Base-by-base conservation (phyloP, 2,797 vertebrate genomes). In the Loris lydekkerianus region DNA sequence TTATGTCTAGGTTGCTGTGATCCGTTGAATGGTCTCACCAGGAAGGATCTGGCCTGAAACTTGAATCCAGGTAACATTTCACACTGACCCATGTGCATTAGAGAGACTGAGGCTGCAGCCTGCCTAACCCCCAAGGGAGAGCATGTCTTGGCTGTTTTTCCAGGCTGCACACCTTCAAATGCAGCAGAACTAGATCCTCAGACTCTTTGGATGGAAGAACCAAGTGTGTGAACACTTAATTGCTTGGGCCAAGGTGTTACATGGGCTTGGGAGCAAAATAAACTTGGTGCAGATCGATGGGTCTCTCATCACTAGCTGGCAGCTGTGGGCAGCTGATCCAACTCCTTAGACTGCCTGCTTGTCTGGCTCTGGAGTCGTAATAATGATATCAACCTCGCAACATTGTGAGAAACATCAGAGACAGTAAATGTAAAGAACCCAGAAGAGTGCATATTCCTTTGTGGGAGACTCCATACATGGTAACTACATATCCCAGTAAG, bases 211-310 rank as follows among this genome's bases (percentile, higher is more conserved):
- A 20, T 17, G 27, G n/a, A 75, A 89, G 76, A 92, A 58, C 10
- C 37, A 10, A 29, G 5, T 4, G 40, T 18, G 21, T 25, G 6
- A 63, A 49, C 34, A n/a, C 29, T 9, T 60, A 34, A 2, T 14
- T 25, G 20, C n/a, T 14, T 18, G 20, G 20, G 40, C 7, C 43
- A 25, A 11, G 0, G 4, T 34, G 31, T 13, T 7, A 4, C 13
- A 3, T 1, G 3, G 2, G 7, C 43, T 77, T 23, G 20, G 25
- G 61, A n/a, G 46, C 81, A 4, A 63, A 67, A 76, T 3, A 3
- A 17, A 53, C n/a, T 17, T 3, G 1, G 17, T 5, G 4, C 7
- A 3, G 31, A 25, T 0, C 9, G 56, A 73, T 7, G 8, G 29
- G 4, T 46, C 37, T 15, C 58, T 29, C 5, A 13, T 17, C 40